Base-by-base conservation (phyloP, 2,113 vertebrate genomes). In the Chloebia gouldiae region DNA sequence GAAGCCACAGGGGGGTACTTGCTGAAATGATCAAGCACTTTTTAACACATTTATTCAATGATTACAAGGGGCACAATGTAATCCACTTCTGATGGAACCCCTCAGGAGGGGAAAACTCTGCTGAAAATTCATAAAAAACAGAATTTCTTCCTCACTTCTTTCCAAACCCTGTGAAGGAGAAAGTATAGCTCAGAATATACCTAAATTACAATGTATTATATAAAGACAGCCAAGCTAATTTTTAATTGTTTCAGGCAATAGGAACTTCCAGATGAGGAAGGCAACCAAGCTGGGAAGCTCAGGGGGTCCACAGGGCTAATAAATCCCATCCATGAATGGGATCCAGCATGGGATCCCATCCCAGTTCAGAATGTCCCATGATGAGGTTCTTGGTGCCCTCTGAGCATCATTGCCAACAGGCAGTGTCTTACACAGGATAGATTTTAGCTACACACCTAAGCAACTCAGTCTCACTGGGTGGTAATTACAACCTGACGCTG, bases 31-130 rank as follows among this genome's bases (percentile, higher is more conserved):
- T 94, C 11, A 8, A 96, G 83, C 61, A 47, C 75, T 86, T 96
- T 82, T 94, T 93, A 96, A 95, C 75, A 68, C 90, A 92, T 91
- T 97, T 93, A 93, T 97, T 97, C 93, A 86, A 93, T 95, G 84
- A 91, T 76, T 91, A 90, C 68, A 71, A 85, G n/a, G 78, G 81
- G 72, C 68, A 66, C 80, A 90, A 24, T 66, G 51, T 71, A 94
- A 88, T 90, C 73, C 31, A 54, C 44, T 91, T 82, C 42, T 77
- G 51, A 79, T 33, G 23, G 51, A 96, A 91, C 77, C 22, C 22
- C 70, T 63, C 0, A 14, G 47, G 87, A 93, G 64, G 21, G 9
- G 28, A 73, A 95, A 77, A 88, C 30, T 25, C 86, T 39, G 42
- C 30, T 78, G 44, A 77, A 94, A 85, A 81, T 9, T 42, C 11